Base-by-base conservation (phyloP, 2,113 vertebrate genomes). In the Reinhardtius hippoglossoides region DNA sequence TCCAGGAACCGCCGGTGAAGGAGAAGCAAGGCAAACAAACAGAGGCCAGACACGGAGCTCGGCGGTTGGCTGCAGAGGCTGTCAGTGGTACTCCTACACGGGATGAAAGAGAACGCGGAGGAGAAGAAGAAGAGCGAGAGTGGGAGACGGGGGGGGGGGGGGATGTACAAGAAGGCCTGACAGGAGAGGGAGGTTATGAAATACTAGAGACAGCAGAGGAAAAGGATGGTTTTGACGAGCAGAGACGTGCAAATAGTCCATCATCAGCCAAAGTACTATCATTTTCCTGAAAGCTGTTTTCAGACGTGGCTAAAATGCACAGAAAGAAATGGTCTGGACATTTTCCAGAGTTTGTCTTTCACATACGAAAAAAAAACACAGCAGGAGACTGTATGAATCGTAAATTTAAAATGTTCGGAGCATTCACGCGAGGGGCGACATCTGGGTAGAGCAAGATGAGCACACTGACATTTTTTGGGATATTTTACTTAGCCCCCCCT, bases 1-100 rank as follows among this genome's bases (percentile, higher is more conserved):
- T 70, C 77, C 79, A 82, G 65, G 82, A 88, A 84, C 63, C 69
- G 31, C 31, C 31, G 31, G 31, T 31, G 31, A 31, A 31, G 31
- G 31, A 31, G 31, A 31, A 31, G 31, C 31, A 77, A 80, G 78
- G 81, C 85, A 90, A 91, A 91, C 76, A 90, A 87, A 81, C 76
- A 10, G 54, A 75, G 71, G 77, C 78, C 71, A 83, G 86, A 74
- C 57, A 27, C n/a, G 3, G 78, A 73, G 76, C 71, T 70, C 65
- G 8, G 65, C 63, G 31, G 46, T 27, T 27, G 74, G 77, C 64
- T 40, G 71, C 71, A 66, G 79, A 91, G 84, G 73, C 58, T 74
- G 87, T 87, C 84, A 82, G 62, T 10, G 44, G 58, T 58, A 23
- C 74, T 85, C 82, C 68, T 35, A 42, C 77, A 62, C 35, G 67